Base-by-base conservation (phyloP, 2,797 vertebrate genomes). In the Siniperca scherzeri region DNA sequence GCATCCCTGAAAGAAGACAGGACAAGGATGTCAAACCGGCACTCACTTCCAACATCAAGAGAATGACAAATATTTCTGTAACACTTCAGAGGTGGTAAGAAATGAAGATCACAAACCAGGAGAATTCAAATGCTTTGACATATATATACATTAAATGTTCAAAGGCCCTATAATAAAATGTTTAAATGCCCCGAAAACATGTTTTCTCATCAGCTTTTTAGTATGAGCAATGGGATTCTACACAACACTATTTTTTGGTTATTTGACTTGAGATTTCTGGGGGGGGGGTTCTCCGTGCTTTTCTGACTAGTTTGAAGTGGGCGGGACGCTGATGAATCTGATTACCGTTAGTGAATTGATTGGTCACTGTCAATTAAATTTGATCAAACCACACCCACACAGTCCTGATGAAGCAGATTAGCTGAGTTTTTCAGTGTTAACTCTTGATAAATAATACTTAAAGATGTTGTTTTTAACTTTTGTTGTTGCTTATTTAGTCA, bases 1-100 rank as follows among this genome's bases (percentile, higher is more conserved):
- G 97, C 86, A 97, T 96, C 13, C 98, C 98, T 99, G 90, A 10
- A 65, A 78, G 42, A 83, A 5, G 73, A 70, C 12, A 4, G 65
- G 60, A 62, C 38, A 21, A 4, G 11, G 40, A 70, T 44, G 44
- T 80, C 2, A 82, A 86, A 55, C 2, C 5, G 10, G 21, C 4
- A 17, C 42, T 60, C 36, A 38, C 40, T 40, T 40, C 30, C 14
- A 75, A 36, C 62, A 38, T 44, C 7, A 36, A 17, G 44, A 42
- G 22, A 74, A 11, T 19, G 14, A 69, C 8, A 66, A 30, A 48
- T 53, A 19, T 64, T 36, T 74, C 9, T 38, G 48, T 1, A 6
- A 19, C 12, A 30, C 11, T 30, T 68, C 3, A 73, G 38, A 76
- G 21, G 46, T 38, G 46, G 55, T 4, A 13, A 66, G 21, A 53